Conservation (phyloP, 2,797 vertebrate species). For the Spinus olivaceus region DNA sequence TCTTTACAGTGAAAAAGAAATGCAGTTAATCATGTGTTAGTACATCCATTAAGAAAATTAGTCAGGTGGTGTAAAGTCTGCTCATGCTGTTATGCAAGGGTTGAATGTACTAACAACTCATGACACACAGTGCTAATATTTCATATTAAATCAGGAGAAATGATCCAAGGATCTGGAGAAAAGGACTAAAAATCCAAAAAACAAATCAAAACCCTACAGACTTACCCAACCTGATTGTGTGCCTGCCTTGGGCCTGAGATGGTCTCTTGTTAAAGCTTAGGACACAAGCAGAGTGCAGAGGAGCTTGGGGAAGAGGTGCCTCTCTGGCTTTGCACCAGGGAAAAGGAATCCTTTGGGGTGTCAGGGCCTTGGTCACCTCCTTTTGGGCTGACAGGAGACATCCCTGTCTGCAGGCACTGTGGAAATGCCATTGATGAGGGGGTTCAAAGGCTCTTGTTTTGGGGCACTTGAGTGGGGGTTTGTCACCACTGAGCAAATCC, state of each 20-base stretch:
- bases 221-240: neutral
- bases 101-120: neutral
- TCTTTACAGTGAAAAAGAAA: neutral
- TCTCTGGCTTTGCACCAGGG: neutral
- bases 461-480: neutral
- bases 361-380: neutral
- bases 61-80: neutral
- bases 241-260: neutral
- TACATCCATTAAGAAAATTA: neutral
- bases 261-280: neutral
- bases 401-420: neutral
- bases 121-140: neutral
- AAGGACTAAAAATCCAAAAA: fast-evolving
- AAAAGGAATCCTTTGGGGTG: neutral
- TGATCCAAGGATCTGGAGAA: neutral
- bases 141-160: neutral
- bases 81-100: neutral
- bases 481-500: neutral
- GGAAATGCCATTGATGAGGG: neutral
- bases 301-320: neutral
- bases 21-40: neutral
- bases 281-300: fast-evolving
- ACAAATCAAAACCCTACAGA: neutral
- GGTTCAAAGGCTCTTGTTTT: neutral
- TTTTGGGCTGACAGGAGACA: neutral